Percentiles rank a stretch among this genome's conserved stretches.
These are phyloP conservation scores for Coilia nasus DNA, from an alignment of 2,797 vertebrate species.

Conservation along the genomic window DNA sequence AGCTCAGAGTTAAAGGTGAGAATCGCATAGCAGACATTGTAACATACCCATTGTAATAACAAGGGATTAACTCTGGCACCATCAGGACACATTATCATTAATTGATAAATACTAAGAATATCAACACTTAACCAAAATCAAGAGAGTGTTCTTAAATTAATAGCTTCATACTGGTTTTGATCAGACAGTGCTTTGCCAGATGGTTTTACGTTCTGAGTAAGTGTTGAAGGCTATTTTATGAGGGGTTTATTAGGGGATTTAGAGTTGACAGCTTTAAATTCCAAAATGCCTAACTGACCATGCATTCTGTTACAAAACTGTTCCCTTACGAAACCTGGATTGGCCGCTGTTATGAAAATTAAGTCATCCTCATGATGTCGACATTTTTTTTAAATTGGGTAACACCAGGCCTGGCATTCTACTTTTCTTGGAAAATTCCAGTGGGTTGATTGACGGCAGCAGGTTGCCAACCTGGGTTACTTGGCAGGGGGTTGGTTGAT, in stretches of 20 bases:
- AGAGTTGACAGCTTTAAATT: constrained; percentile 52
- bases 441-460: constrained; percentile 77
- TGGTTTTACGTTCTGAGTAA: constrained; percentile 45
- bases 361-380: constrained; percentile 55
- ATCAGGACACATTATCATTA: neutral
- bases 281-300: constrained; percentile 1
- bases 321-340: constrained; percentile 9
- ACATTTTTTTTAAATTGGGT: constrained; percentile 59
- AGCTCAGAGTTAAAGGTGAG: constrained; percentile 95
- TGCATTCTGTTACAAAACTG: neutral
- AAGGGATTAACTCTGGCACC: constrained; percentile 7
- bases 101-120: neutral
- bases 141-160: neutral
- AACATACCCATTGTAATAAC: neutral
- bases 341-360: constrained; percentile 54
- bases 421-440: constrained; percentile 79
- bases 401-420: constrained; percentile 66
- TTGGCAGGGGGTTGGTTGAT: constrained; percentile 70
- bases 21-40: constrained; percentile 31
- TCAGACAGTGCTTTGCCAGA: constrained; percentile 34
- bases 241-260: constrained; percentile 50
- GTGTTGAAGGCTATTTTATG: constrained; percentile 49
- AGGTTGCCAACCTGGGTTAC: constrained; percentile 64
- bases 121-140: neutral
- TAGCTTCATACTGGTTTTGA: neutral